Percentiles rank a stretch among this genome's conserved stretches.
Conservation (phyloP, 1,140 invertebrate genomes). For the Amphibalanus amphitrite region DNA sequence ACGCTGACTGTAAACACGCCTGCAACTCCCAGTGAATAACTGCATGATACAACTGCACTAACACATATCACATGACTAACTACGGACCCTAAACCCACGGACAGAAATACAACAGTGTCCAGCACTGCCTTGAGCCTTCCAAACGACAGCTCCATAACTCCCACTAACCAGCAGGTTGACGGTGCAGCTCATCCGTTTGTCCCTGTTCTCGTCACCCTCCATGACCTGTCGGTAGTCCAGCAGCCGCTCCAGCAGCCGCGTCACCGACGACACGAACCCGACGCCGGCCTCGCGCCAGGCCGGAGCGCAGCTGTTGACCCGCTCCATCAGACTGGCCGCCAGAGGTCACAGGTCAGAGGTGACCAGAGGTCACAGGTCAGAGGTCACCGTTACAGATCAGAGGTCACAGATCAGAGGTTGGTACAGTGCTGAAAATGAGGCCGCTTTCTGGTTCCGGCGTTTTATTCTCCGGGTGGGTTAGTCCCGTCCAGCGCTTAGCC, state of each 20-base stretch:
- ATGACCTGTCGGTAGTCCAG: constrained; percentile 84
- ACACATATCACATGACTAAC: neutral
- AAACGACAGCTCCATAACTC: no score
- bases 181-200: constrained; percentile 91
- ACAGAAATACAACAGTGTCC: no score
- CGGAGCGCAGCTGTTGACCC: constrained; percentile 65
- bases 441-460: no score
- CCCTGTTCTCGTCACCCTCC: constrained; percentile 75
- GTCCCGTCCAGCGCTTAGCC: no score
- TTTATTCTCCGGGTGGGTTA: no score
- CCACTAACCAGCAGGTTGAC: constrained; percentile 76
- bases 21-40: no score
- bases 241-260: constrained; percentile 64
- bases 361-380: neutral
- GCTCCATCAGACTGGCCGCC: constrained; percentile 48
- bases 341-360: constrained; percentile 6
- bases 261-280: constrained; percentile 79
- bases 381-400: no score
- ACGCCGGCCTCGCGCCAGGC: constrained; percentile 77
- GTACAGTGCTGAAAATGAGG: no score
- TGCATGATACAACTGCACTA: no score
- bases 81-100: neutral
- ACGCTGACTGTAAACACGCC: no score
- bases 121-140: no score
- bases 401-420: no score